Percentiles rank a stretch among this genome's conserved stretches.
phyloP scores from a whole-genome alignment of 2,797 vertebrate species.

The Microctenopoma lineatum region DNA sequence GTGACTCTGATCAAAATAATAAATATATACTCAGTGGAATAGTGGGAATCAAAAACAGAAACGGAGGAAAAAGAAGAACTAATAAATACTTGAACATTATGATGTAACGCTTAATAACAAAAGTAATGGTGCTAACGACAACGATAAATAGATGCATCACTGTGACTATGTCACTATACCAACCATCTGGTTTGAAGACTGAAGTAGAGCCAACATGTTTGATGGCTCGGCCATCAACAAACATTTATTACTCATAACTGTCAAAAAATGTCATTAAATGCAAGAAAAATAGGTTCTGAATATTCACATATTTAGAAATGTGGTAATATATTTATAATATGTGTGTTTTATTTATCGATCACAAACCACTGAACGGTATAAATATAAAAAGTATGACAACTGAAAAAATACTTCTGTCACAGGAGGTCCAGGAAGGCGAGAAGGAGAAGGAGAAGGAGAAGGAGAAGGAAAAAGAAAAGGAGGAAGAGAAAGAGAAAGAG shows the following conservation, averaged over 20 bases:
- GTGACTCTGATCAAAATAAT: background rate
- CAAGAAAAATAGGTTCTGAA: background rate
- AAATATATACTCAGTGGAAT: background rate
- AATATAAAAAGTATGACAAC: background rate
- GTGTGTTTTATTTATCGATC: too few relatives aligned
- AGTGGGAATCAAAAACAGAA: background rate
- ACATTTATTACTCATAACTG: slow-evolving; percentile 18
- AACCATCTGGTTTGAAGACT: background rate
- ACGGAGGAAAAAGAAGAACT: background rate
- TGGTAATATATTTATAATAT: background rate
- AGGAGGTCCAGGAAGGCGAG: slow-evolving; percentile 82
- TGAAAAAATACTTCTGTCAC: slow-evolving; percentile 28
- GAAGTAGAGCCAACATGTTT: background rate
- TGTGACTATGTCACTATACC: background rate
- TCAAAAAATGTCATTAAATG: slow-evolving; percentile 1
- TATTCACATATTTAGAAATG: background rate
- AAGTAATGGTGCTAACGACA: too few relatives aligned
- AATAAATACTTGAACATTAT: background rate
- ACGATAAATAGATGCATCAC: background rate
- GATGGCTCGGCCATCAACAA: slow-evolving; percentile 23
- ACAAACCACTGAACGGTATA: background rate
- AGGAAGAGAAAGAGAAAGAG: slow-evolving; percentile 93
- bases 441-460: slow-evolving; percentile 92
- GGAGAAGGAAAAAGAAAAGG: slow-evolving; percentile 93
- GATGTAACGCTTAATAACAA: too few relatives aligned